Evolutionary conservation across 1,140 invertebrate genomes (phyloP).

Genomic region (Stegodyphus dumicola): DNA sequence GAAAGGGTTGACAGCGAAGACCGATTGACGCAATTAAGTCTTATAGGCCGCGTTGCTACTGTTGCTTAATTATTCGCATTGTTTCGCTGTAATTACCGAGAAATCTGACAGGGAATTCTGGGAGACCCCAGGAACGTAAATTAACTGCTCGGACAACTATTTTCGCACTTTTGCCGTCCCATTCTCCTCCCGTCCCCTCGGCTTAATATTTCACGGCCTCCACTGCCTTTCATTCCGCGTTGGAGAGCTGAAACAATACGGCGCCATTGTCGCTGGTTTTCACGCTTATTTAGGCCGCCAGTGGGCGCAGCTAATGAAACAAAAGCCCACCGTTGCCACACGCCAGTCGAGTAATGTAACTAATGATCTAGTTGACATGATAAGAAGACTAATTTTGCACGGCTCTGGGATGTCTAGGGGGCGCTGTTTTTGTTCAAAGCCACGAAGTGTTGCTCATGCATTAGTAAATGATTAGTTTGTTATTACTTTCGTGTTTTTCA

Average conservation of each 20-base stretch:
- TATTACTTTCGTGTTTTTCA: no score
- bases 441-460: background rate
- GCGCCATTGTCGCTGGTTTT: background rate
- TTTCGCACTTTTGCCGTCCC: slow-evolving; percentile 29
- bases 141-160: slow-evolving; percentile 56
- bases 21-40: slow-evolving; percentile 54
- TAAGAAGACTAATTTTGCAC: slow-evolving; percentile 53
- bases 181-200: background rate
- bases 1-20: slow-evolving; percentile 17
- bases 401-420: background rate
- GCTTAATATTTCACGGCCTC: slow-evolving; percentile 40
- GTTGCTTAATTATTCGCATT: slow-evolving; percentile 59
- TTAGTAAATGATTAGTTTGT: background rate
- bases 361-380: slow-evolving; percentile 53
- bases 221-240: background rate
- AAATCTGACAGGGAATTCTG: slow-evolving; percentile 44
- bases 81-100: slow-evolving; percentile 47
- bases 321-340: slow-evolving; percentile 32
- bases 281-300: slow-evolving; percentile 4
- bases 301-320: slow-evolving; percentile 32
- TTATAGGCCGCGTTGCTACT: slow-evolving; percentile 22
- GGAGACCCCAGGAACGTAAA: slow-evolving; percentile 37
- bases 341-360: slow-evolving; percentile 28
- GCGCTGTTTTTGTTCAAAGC: slow-evolving; percentile 35
- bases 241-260: slow-evolving; percentile 8